These are phyloP conservation scores for Agrenia bidenticulata DNA, from an alignment of 2,888 invertebrate species.

Conservation along the genomic window DNA sequence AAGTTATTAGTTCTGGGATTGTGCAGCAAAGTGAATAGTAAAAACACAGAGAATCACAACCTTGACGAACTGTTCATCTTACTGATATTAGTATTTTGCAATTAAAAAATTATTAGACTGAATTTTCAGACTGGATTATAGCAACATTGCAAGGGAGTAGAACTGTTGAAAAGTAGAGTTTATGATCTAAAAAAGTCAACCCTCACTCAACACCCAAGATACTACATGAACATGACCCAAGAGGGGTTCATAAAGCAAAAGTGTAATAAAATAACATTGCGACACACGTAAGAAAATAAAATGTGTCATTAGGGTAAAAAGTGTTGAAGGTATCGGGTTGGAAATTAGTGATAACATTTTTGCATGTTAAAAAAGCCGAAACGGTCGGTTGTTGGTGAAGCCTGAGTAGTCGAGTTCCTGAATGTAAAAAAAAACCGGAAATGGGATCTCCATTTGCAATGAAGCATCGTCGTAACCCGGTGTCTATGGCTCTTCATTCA, in stretches of 20 bases:
- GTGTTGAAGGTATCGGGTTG: slow-evolving; percentile 10
- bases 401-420: background rate
- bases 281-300: slow-evolving; percentile 7
- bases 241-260: background rate
- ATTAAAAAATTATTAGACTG: no score
- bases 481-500: slow-evolving; percentile 47
- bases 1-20: no score
- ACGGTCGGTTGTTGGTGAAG: slow-evolving; percentile 1
- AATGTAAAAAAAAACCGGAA: slow-evolving; percentile 39
- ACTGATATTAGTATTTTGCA: no score
- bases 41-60: no score
- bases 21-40: no score
- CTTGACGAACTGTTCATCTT: no score
- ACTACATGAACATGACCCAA: no score
- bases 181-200: no score
- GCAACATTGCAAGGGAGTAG: no score
- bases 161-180: no score
- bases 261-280: slow-evolving; percentile 1
- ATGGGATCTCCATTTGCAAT: slow-evolving; percentile 50
- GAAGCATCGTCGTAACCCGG: slow-evolving; percentile 47
- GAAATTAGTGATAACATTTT: slow-evolving; percentile 17
- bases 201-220: no score
- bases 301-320: slow-evolving; percentile 14
- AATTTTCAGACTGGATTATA: no score
- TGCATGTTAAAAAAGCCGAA: slow-evolving; percentile 15